A percentile compares a stretch with the other conserved stretches of the same genome.
Evolutionary conservation across 2,888 invertebrate genomes (phyloP).

Genomic region (Junonia oenone): DNA sequence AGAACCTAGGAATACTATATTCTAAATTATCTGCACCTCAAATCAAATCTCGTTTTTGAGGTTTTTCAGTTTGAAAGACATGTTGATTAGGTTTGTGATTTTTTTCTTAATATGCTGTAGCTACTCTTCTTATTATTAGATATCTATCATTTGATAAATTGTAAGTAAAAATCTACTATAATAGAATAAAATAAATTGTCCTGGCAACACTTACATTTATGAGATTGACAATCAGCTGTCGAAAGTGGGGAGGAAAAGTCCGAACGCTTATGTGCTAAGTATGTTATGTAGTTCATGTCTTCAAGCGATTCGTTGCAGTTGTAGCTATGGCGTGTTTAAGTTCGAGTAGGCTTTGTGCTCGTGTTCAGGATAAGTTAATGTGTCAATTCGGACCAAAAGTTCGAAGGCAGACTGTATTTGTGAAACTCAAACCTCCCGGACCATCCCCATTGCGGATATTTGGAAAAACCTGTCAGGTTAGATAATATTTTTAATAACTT

Average conservation of each 20-base stretch:
- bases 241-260: slow-evolving; percentile 74
- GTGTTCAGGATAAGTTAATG: slow-evolving; percentile 88
- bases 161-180: no score
- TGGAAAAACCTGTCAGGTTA: slow-evolving; percentile 76
- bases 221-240: slow-evolving; percentile 76
- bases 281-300: slow-evolving; percentile 75
- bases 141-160: no score
- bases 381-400: slow-evolving; percentile 87
- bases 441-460: slow-evolving; percentile 78
- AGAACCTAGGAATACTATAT: no score
- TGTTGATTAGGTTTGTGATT: no score
- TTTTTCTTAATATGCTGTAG: background rate
- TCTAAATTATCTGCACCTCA: no score
- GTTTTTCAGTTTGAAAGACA: no score
- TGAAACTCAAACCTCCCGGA: slow-evolving; percentile 84
- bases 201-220: slow-evolving; percentile 47
- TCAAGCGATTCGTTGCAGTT: slow-evolving; percentile 84
- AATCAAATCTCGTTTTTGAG: no score
- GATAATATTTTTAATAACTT: slow-evolving; percentile 32
- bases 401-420: slow-evolving; percentile 84
- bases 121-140: no score
- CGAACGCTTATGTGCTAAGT: slow-evolving; percentile 57
- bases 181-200: background rate
- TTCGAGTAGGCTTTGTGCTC: slow-evolving; percentile 90
- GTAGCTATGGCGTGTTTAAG: slow-evolving; percentile 91